Percentiles rank a stretch among this genome's conserved stretches.
Evolutionary conservation across 1,140 invertebrate genomes (phyloP).

Genomic region (Lutraria rhynchaena): DNA sequence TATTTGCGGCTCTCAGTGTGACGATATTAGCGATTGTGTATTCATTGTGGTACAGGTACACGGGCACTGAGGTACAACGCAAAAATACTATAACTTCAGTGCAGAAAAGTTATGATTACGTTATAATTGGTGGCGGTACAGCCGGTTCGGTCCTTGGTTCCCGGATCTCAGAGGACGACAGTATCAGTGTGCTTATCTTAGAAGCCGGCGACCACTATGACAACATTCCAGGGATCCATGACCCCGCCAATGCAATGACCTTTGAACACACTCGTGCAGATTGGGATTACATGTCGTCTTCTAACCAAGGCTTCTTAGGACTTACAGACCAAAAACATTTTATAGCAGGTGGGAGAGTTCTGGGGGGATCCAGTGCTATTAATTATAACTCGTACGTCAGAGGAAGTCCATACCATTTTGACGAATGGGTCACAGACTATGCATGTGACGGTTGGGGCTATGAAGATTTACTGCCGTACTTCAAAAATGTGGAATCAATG

Average conservation of each 20-base stretch:
- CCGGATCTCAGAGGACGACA: slow-evolving; percentile 89
- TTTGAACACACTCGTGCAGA: slow-evolving; percentile 84
- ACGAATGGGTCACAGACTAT: slow-evolving; percentile 89
- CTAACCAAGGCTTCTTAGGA: slow-evolving; percentile 84
- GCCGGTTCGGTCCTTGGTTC: slow-evolving; percentile 96
- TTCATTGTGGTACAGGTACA: no score
- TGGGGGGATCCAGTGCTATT: slow-evolving; percentile 92
- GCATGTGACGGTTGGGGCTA: neutral
- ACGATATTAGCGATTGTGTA: no score
- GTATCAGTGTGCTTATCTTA: slow-evolving; percentile 90
- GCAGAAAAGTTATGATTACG: slow-evolving; percentile 62
- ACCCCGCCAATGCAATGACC: no score
- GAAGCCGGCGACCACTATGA: slow-evolving; percentile 96
- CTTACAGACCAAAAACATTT: slow-evolving; percentile 88
- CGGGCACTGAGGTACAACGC: no score
- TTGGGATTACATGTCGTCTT: slow-evolving; percentile 96
- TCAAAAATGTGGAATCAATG: neutral
- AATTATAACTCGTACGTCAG: slow-evolving; percentile 98
- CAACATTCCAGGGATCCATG: slow-evolving; percentile 82
- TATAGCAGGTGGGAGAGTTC: slow-evolving; percentile 65
- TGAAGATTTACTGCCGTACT: neutral
- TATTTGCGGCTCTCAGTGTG: no score
- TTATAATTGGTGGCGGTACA: slow-evolving; percentile 93
- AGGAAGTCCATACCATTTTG: slow-evolving; percentile 95
- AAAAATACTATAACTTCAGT: neutral